These are phyloP conservation scores for Ceratitis capitata DNA, from an alignment of 1,140 invertebrate species.

Conservation along the genomic window DNA sequence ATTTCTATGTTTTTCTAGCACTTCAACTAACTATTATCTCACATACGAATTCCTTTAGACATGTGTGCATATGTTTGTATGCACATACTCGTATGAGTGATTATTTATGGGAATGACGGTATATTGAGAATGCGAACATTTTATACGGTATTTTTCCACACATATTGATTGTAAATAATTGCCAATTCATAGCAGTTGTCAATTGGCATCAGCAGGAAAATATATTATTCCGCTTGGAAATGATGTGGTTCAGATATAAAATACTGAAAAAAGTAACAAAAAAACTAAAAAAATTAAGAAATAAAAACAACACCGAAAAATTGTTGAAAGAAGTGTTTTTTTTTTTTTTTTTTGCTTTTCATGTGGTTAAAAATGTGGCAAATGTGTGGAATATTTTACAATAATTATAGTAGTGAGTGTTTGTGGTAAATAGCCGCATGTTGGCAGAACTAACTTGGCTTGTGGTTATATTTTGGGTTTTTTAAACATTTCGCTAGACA, in stretches of 20 bases:
- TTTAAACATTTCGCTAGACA: too few relatives aligned
- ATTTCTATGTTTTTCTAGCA: background rate
- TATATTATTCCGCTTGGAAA: background rate
- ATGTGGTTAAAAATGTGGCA: too few relatives aligned
- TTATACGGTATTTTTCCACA: background rate
- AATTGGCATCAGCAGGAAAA: background rate
- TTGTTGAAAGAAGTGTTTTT: background rate
- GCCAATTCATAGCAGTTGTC: slow-evolving; percentile 3
- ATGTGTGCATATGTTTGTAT: too few relatives aligned
- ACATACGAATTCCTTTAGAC: background rate
- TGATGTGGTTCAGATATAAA: too few relatives aligned
- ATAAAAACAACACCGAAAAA: background rate
- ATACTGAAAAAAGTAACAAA: background rate
- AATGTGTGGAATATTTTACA: too few relatives aligned
- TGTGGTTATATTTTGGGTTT: too few relatives aligned
- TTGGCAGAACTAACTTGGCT: too few relatives aligned
- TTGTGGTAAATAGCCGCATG: too few relatives aligned
- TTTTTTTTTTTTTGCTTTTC: background rate
- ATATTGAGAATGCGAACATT: background rate
- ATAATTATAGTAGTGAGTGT: too few relatives aligned
- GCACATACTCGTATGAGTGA: background rate
- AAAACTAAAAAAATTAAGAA: background rate
- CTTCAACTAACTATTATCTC: background rate
- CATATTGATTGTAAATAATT: slow-evolving; percentile 7
- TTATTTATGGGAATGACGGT: background rate